Conservation (phyloP, 2,888 invertebrate species). For the Polydrusus cervinus region DNA sequence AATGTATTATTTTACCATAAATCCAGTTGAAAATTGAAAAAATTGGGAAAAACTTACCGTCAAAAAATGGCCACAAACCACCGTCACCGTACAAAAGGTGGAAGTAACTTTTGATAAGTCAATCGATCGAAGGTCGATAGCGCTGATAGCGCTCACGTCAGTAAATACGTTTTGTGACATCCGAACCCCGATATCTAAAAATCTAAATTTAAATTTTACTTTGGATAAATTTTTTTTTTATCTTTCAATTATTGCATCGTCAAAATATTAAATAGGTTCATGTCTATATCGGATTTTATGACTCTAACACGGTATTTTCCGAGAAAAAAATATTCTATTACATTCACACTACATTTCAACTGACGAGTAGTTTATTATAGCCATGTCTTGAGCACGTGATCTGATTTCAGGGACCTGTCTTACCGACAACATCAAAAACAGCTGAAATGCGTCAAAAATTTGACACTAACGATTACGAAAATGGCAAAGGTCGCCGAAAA, state of each 20-base stretch:
- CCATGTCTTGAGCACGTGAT: background rate
- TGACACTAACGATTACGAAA: background rate
- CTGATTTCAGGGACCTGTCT: background rate
- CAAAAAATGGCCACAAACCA: constrained; percentile 39
- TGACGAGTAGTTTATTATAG: background rate
- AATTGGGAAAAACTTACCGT: constrained; percentile 20
- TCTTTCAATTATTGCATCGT: too few relatives aligned
- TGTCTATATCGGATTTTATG: background rate
- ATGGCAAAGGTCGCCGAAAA: constrained; percentile 29
- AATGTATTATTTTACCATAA: background rate
- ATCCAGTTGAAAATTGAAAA: background rate
- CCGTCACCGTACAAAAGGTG: constrained; percentile 26
- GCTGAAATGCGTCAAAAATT: constrained; percentile 3
- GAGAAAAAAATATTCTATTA: background rate
- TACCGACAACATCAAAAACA: constrained; percentile 29
- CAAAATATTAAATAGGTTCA: background rate
- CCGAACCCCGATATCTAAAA: background rate
- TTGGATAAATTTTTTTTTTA: too few relatives aligned
- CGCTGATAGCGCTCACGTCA: background rate
- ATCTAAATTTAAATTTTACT: background rate
- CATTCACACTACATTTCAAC: background rate
- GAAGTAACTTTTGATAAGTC: constrained; percentile 15
- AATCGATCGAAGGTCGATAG: constrained; percentile 4
- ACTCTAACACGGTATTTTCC: background rate
- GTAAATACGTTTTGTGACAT: too few relatives aligned